Evolutionary conservation across 92 coral and sea anemone species (phyloP), one percentile per base, ranked within the genome.

Genomic region (Virgularia gustaviana): DNA sequence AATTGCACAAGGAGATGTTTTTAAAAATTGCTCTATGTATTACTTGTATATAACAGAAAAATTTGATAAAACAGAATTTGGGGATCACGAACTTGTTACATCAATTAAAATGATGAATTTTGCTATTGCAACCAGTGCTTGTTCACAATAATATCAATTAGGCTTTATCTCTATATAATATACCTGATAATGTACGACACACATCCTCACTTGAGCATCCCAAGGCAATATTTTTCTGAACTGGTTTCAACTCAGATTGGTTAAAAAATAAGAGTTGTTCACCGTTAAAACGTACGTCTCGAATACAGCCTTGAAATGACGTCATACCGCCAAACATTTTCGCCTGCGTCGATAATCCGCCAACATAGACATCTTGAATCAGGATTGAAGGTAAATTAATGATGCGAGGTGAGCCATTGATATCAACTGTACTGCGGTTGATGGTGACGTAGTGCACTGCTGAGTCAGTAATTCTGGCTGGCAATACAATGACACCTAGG

Each of bases 191-290:
- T 6, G 49, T 25, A 33, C 75, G 74, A 65, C 98, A 92, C 11
- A 88, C 84, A 61, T 89, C 83, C 72, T 89, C 88, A 16, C 98
- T 89, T 3, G 87, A 86, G 54, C 98, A 92, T 2, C 89, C 96
- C 47, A 37, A 28, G 11, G 88, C 90, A 36, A 91, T 35, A 49
- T 81, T 78, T 41, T 52, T 45, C 24, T 64, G 65, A 15, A 24
- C 80, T 2, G 33, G 24, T 15, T 82, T 45, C 47, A 89, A 75
- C 33, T 64, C 77, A 3, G 75, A 53, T 39, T 56, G 57, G 15
- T 45, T 29, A 36, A 62, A 75, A 65, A 89, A 87, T 83, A 86
- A 85, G 55, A 92, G 82, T 58, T 84, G 83, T 71, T 73, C 85
- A 56, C 82, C 78, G 79, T 85, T 84, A 2, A 92, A 80, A 1